Evolutionary conservation across 1,140 invertebrate species (phyloP), one percentile per base, ranked within the genome.

Genomic region (Parasteatoda tepidariorum): DNA sequence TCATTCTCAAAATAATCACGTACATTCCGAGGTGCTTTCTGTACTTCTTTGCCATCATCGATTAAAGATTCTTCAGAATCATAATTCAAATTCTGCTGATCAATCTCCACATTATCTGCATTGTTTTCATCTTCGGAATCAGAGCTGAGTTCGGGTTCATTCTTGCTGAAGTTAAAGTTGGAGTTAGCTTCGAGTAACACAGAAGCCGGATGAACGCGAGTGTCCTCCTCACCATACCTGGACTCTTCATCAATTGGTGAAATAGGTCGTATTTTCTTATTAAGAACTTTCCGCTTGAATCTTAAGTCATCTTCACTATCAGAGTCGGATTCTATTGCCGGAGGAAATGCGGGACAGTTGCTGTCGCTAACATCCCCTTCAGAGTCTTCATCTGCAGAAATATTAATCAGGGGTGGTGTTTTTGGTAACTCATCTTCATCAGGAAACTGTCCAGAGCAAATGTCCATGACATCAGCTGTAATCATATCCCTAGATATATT

Each of bases 1-100:
- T 68, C 66, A 68, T 38, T 68, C 26, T 68, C 66, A 68, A 68
- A 68, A 18, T 38, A 68, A 41, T 68, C 38, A 13, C 2, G 28
- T 62, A 62, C 4, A 31, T 4, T 13, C 7, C 4, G 15, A 28
- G 24, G 24, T 13, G 24, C 11, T 61, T 26, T 13, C 0, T 28
- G 22, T 2, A 31, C 33, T 33, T 22, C n/a, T 48, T 38, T 38
- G 41, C 15, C 41, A 22, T 22, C 18, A 67, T 1, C 6, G 7
- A 64, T 30, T 2, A 66, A 48, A 18, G 26, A 30, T n/a, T 24
- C 34, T 68, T 68, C 34, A 24, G 38, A 38, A 38, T 68, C 66
- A 15, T 38, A 68, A 24, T 68, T 41, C 22, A 38, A 38, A 2
- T 6, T 3, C 13, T 13, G 9, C 26, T 68, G 33, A 38, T 68